Conservation (phyloP, 2,113 vertebrate genomes). For the Catharus bicknelli region DNA sequence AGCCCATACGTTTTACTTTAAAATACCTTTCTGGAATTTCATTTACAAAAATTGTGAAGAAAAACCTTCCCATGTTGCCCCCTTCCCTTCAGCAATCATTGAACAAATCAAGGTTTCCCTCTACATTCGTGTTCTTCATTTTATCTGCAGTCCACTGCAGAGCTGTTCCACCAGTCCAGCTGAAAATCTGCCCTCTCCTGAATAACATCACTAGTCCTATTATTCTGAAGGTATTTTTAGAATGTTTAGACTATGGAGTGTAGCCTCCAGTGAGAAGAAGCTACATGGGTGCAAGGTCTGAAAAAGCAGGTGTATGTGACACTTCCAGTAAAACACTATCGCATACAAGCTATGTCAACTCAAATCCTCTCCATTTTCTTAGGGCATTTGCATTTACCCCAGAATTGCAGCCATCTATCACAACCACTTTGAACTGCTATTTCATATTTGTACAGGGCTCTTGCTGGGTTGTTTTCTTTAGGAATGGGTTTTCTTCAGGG, state of each 20-base stretch:
- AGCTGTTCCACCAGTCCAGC: not conserved
- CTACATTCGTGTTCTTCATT: rapidly evolving
- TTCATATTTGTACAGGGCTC: not conserved
- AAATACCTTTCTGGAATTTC: not conserved
- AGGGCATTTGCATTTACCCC: not conserved
- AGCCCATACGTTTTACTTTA: not conserved
- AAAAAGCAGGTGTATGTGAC: not conserved
- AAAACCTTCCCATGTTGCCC: not conserved
- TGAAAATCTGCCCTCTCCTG: not conserved
- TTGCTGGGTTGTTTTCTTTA: not conserved
- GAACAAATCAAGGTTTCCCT: not conserved
- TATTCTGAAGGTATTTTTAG: not conserved
- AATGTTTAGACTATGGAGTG: not conserved
- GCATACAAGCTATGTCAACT: not conserved
- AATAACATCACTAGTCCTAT: not conserved
- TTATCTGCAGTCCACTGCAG: not conserved
- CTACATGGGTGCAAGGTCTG: not conserved
- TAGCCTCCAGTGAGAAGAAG: not conserved
- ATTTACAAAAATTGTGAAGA: not conserved
- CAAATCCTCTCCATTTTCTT: not conserved
- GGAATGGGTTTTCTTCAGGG: not conserved
- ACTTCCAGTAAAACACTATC: not conserved
- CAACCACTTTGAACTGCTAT: not conserved
- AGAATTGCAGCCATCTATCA: not conserved
- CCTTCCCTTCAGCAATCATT: not conserved